Conservation (phyloP, 2,797 vertebrate species). For the Channallabes apus region DNA sequence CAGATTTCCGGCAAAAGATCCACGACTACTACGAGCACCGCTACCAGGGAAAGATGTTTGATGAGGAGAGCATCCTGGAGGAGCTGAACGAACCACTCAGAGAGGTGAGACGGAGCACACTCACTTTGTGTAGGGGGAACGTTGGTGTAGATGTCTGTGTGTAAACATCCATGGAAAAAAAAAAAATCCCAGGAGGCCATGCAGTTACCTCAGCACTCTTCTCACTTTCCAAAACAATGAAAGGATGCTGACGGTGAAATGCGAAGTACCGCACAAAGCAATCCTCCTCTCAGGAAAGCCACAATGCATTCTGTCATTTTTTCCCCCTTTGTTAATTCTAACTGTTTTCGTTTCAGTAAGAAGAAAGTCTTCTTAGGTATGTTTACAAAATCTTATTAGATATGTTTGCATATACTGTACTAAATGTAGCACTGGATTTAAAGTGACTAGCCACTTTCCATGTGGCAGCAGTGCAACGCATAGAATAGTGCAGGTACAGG, state of each 20-base stretch:
- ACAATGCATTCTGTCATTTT: neutral
- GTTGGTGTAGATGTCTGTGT: constrained; percentile 25
- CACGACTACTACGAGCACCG: constrained; percentile 98
- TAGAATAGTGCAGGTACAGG: neutral
- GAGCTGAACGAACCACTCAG: constrained; percentile 93
- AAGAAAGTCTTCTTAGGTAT: too few species aligned
- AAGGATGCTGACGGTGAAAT: constrained; percentile 4
- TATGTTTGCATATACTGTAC: neutral
- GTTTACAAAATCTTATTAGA: neutral
- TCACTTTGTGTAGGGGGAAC: neutral
- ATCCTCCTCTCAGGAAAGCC: constrained; percentile 18
- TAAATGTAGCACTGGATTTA: neutral
- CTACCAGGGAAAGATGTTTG: constrained; percentile 99
- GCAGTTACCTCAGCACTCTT: constrained; percentile 18
- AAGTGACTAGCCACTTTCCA: neutral
- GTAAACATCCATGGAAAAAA: constrained; percentile 45
- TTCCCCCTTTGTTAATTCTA: too few species aligned
- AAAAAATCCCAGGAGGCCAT: constrained; percentile 41
- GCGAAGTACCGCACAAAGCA: neutral
- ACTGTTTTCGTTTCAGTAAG: neutral
- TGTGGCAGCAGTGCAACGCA: neutral
- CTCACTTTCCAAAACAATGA: constrained; percentile 48
- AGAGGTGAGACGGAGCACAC: constrained; percentile 76
- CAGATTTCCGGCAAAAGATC: constrained; percentile 97
- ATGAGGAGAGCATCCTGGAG: constrained; percentile 95